These are phyloP conservation scores for Megalonaias nervosa DNA, from an alignment of 1,140 invertebrate species.

Conservation along the genomic window DNA sequence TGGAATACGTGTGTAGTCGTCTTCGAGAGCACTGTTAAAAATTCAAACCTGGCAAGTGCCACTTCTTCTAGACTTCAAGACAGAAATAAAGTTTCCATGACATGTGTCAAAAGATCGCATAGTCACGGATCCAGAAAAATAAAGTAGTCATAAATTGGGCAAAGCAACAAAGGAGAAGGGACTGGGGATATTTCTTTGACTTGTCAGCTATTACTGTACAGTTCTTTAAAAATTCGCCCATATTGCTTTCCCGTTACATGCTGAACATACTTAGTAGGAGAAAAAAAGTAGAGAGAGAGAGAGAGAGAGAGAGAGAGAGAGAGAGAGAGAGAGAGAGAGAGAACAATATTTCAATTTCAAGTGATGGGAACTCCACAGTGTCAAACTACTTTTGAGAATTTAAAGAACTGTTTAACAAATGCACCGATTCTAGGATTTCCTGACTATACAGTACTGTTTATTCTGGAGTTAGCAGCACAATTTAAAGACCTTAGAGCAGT, in stretches of 20 bases:
- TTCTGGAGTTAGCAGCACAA: not conserved
- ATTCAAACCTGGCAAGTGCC: slow-evolving; percentile 25
- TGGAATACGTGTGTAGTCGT: slow-evolving; percentile 6
- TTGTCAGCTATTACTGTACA: not conserved
- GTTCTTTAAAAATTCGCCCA: not conserved
- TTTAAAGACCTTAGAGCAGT: slow-evolving; percentile 1
- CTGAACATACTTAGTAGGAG: not conserved
- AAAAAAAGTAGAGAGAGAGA: too few relatives aligned
- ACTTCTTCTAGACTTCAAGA: slow-evolving; percentile 21
- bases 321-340: too few relatives aligned
- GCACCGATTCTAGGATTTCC: too few relatives aligned
- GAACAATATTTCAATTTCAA: not conserved
- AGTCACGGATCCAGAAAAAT: not conserved
- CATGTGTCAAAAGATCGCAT: not conserved
- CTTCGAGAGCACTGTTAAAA: slow-evolving; percentile 4
- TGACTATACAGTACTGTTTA: too few relatives aligned
- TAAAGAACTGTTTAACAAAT: not conserved
- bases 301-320: too few relatives aligned
- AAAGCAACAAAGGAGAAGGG: not conserved
- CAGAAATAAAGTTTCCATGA: not conserved
- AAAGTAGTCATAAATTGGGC: slow-evolving; percentile 2
- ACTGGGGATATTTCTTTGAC: slow-evolving; percentile 4
- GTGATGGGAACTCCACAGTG: slow-evolving; percentile 4
- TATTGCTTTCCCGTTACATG: not conserved
- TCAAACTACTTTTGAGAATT: slow-evolving; percentile 6